Base-by-base conservation (phyloP, 2,888 invertebrate genomes). In the Lysandra bellargus region DNA sequence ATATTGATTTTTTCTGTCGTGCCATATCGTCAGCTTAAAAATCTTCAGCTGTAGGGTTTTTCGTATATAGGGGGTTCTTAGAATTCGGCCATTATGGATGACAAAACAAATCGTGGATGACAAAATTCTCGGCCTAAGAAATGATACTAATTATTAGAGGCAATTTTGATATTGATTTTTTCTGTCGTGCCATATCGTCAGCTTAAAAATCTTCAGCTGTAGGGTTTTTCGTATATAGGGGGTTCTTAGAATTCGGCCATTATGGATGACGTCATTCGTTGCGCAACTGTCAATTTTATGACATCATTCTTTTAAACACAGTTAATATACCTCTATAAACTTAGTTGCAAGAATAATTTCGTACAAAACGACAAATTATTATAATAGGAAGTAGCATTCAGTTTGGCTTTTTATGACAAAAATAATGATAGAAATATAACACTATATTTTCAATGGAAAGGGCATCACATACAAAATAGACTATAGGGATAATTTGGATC, bases 301-400 rank as follows among this genome's bases (percentile, higher is more conserved):
- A 12, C 23, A 37, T 69, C 4, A 30, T 33, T 17, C 53, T 17
- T 53, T 33, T 30, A 74, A 30, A 17, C 57, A 75, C 53, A 76
- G 17, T 76, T 57, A 17, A 76, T 57, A 33, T 76, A 57, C 6
- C 30, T n/a, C 9, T 30, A 74, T 23, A 74, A n/a, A 33, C 76
- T 76, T 76, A 76, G 76, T 76, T 76, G 76, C 76, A 76, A 76
- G 76, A 37, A 4, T 17, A 2, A 64, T 64, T 64, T 9, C 30
- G 9, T 1, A 69, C 69, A 5, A 5, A 40, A 40, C 40, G 7
- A 40, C 40, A 40, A 6, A 40, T 5, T 40, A 40, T 40, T 40
- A 40, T 40, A 5, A 5, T 40, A 40, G 0, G 40, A 40, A 40
- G 40, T 40, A 40, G 5, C 40, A 40, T 40, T 40, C 6, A 40